Percentiles rank a stretch among this genome's conserved stretches.
These are phyloP conservation scores for Acanthopagrus latus DNA, from an alignment of 2,797 vertebrate genomes.

Conservation along the genomic window DNA sequence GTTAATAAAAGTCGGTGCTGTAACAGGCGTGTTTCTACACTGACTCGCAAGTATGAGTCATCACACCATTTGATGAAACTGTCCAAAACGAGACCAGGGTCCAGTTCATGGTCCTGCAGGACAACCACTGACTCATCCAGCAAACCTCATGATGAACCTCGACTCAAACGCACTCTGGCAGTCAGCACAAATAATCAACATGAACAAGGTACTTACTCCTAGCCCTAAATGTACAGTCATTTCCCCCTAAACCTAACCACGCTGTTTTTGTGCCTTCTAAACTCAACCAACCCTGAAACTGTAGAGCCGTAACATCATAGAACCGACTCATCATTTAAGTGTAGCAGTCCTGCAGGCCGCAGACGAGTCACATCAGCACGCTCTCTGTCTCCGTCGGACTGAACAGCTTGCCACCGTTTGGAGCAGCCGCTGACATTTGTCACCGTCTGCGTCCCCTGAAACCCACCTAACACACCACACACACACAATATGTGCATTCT, in stretches of 20 bases:
- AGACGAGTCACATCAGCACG: not conserved
- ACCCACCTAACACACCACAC: slow-evolving; percentile 21
- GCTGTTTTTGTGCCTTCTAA: not conserved
- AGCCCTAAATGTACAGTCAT: not conserved
- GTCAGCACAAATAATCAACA: too few species aligned
- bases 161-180: too few species aligned
- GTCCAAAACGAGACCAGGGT: not conserved
- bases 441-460: slow-evolving; percentile 10
- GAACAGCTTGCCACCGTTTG: slow-evolving; percentile 17
- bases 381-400: not conserved
- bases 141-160: too few species aligned
- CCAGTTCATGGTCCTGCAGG: not conserved
- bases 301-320: not conserved
- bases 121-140: not conserved
- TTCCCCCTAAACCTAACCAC: not conserved
- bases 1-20: not conserved
- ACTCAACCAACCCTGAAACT: not conserved
- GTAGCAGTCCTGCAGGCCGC: too few species aligned
- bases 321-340: not conserved
- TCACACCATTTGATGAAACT: not conserved
- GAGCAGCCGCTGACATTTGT: slow-evolving; percentile 41
- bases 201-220: not conserved
- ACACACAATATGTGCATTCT: not conserved
- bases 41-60: not conserved
- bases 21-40: not conserved